phyloP scores from a whole-genome alignment of 2,888 invertebrate genomes.

The Trypoxylon attenuatum region DNA sequence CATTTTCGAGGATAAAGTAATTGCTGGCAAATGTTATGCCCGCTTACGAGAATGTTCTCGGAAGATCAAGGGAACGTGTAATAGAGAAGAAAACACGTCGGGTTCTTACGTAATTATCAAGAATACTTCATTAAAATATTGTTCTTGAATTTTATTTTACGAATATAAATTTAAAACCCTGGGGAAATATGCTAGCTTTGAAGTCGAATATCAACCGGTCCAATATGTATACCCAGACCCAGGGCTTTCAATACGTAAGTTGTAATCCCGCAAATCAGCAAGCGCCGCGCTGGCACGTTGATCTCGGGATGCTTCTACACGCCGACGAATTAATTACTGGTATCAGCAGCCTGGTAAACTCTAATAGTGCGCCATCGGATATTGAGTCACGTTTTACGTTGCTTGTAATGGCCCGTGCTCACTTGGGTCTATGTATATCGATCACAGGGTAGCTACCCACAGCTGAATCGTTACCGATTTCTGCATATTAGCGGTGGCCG shows the following conservation, averaged over 20 bases:
- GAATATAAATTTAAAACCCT: no score
- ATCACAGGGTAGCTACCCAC: conserved; percentile 24
- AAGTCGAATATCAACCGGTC: no score
- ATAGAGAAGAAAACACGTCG: no score
- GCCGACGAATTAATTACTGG: conserved; percentile 47
- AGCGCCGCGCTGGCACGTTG: conserved; percentile 9
- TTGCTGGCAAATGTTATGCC: background rate
- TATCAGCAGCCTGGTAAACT: conserved; percentile 39
- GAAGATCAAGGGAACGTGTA: no score
- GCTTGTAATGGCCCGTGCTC: conserved; percentile 27
- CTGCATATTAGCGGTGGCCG: conserved; percentile 1
- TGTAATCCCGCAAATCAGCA: conserved; percentile 43
- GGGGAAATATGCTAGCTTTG: no score
- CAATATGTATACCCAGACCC: no score
- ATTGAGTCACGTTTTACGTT: conserved; percentile 45
- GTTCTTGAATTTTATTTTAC: no score
- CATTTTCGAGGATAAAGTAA: no score
- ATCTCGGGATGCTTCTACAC: conserved; percentile 30
- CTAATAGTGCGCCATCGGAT: conserved; percentile 18
- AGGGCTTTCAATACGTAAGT: conserved; percentile 34
- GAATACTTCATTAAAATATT: no score
- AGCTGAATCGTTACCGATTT: conserved; percentile 46
- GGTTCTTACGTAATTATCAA: no score
- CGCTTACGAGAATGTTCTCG: no score
- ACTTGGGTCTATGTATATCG: conserved; percentile 36